Evolutionary conservation across 2,113 vertebrate genomes (phyloP).

Genomic region (Neodontobutis hainanensis): DNA sequence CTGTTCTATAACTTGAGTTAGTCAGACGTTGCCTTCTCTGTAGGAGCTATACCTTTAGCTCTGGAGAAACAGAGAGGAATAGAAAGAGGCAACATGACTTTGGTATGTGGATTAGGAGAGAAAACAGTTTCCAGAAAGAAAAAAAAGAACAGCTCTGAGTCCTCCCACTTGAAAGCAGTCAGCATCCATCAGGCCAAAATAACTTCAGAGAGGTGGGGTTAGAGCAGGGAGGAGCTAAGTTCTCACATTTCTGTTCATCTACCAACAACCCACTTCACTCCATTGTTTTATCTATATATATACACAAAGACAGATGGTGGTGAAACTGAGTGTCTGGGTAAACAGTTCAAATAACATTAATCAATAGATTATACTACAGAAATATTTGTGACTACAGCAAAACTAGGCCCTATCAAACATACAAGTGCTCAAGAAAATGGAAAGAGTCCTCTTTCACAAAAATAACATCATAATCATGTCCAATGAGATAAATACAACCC

Average conservation of each 20-base stretch:
- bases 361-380: too few relatives aligned
- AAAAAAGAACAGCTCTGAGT: constrained; percentile 29
- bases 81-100: constrained; percentile 9
- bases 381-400: too few relatives aligned
- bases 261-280: constrained; percentile 27
- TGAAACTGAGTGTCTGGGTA: too few relatives aligned
- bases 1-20: constrained; percentile 42
- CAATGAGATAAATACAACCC: too few relatives aligned
- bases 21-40: constrained; percentile 22
- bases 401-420: too few relatives aligned
- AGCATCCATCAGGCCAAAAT: constrained; percentile 45
- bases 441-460: too few relatives aligned
- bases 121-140: constrained; percentile 68
- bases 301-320: too few relatives aligned
- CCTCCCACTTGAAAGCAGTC: constrained; percentile 47
- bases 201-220: constrained; percentile 36
- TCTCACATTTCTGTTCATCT: constrained; percentile 51
- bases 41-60: constrained; percentile 5
- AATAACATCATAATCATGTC: too few relatives aligned
- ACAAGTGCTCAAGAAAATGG: too few relatives aligned
- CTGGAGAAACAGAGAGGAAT: not conserved
- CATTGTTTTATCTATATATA: too few relatives aligned
- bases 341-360: too few relatives aligned
- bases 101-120: constrained; percentile 53
- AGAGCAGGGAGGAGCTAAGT: constrained; percentile 19